Conservation (phyloP, 2,113 vertebrate genomes). For the Myxocyprinus asiaticus region DNA sequence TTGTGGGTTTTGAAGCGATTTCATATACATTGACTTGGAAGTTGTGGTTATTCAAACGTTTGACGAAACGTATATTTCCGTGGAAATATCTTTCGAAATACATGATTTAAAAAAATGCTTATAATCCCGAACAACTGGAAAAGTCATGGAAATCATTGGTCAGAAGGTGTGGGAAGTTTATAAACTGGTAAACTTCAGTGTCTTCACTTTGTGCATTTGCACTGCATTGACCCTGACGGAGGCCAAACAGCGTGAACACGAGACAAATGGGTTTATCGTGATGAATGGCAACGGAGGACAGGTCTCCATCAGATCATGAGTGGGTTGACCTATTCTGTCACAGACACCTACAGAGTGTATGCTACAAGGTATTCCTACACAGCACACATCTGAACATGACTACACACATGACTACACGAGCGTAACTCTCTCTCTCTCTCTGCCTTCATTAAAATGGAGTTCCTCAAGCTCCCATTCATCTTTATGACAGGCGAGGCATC, state of each 20-base stretch:
- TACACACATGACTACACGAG: constrained; percentile 5
- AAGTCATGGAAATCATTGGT: no score
- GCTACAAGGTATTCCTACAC: constrained; percentile 11
- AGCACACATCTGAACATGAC: constrained; percentile 34
- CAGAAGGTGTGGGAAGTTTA: background rate
- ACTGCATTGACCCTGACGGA: background rate
- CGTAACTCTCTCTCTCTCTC: constrained; percentile 24
- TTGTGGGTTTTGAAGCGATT: no score
- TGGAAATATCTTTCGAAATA: no score
- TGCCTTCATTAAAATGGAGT: constrained; percentile 59
- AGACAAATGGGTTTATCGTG: background rate
- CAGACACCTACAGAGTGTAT: constrained; percentile 4
- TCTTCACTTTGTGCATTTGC: background rate
- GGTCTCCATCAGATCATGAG: constrained; percentile 23
- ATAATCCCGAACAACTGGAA: no score
- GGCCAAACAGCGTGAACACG: background rate
- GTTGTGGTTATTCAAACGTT: no score
- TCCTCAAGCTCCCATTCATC: constrained; percentile 61
- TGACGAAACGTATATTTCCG: no score
- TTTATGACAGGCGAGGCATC: constrained; percentile 61
- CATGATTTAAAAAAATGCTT: no score
- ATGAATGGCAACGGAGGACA: background rate
- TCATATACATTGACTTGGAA: no score
- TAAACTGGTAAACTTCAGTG: background rate
- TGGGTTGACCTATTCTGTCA: background rate